Percentiles rank a stretch among this genome's conserved stretches.
phyloP scores from a whole-genome alignment of 2,888 invertebrate genomes.

The Gerris lacustris region DNA sequence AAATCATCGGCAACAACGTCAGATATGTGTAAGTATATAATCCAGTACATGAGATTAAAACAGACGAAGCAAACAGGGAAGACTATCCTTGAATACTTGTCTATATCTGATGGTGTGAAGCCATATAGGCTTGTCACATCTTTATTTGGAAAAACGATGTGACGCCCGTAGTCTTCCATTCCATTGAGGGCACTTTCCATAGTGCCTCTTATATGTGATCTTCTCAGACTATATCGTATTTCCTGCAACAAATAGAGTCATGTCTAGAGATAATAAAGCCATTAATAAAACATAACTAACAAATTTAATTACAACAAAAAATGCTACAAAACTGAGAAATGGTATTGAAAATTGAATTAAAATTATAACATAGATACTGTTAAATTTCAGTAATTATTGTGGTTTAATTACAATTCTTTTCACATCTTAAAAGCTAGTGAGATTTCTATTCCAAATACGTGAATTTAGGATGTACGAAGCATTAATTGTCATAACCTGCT shows the following conservation, averaged over 20 bases:
- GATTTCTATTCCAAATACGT: too few relatives aligned
- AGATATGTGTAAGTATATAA: slow-evolving; percentile 89
- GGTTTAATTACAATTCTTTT: too few relatives aligned
- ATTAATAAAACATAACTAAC: too few relatives aligned
- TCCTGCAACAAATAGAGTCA: background rate
- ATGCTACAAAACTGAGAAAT: too few relatives aligned
- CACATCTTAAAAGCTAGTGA: too few relatives aligned
- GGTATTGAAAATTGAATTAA: too few relatives aligned
- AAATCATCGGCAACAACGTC: slow-evolving; percentile 90
- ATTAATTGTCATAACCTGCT: too few relatives aligned
- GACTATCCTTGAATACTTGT: slow-evolving; percentile 95
- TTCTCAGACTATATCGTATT: background rate
- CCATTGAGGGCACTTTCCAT: slow-evolving; percentile 85
- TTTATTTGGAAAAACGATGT: slow-evolving; percentile 68
- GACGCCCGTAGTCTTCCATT: slow-evolving; percentile 52
- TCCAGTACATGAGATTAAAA: slow-evolving; percentile 98
- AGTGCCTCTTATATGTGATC: slow-evolving; percentile 45
- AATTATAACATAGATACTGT: too few relatives aligned
- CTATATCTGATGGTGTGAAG: slow-evolving; percentile 93
- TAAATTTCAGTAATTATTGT: too few relatives aligned
- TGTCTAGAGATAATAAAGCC: background rate
- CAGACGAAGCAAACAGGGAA: slow-evolving; percentile 97
- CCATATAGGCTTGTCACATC: slow-evolving; percentile 84
- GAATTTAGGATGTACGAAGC: too few relatives aligned
- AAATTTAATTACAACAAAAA: too few relatives aligned